A percentile compares a stretch with the other conserved stretches of the same genome.
These are phyloP conservation scores for Psilopsiagon aymara DNA, from an alignment of 2,113 vertebrate species.

Conservation along the genomic window DNA sequence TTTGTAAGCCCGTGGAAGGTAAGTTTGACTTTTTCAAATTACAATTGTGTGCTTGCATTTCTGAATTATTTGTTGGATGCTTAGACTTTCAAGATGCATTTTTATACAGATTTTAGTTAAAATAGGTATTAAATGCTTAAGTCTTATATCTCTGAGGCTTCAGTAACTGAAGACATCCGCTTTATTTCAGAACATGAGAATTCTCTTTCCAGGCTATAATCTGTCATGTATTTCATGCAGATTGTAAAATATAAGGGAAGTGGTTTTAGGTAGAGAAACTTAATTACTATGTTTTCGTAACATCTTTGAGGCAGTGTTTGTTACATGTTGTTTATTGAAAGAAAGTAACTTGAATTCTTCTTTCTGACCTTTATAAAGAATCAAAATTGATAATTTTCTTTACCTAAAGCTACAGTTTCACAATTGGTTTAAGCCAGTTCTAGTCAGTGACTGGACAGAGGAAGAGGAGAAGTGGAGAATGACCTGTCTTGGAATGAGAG, in stretches of 20 bases:
- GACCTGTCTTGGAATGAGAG: not conserved
- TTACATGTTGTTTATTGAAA: not conserved
- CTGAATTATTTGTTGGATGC: not conserved
- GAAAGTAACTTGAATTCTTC: not conserved
- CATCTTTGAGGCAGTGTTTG: not conserved
- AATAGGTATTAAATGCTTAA: not conserved
- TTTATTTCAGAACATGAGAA: not conserved
- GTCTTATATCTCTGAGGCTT: not conserved
- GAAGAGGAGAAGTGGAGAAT: not conserved
- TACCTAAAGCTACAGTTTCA: not conserved
- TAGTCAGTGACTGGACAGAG: not conserved
- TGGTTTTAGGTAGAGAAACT: not conserved
- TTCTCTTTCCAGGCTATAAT: not conserved
- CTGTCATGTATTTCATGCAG: not conserved
- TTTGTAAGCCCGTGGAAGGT: conserved; percentile 95
- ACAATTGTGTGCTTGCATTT: not conserved
- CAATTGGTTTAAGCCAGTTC: not conserved
- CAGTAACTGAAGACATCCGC: not conserved
- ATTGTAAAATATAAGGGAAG: not conserved
- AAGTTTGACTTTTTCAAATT: conserved; percentile 43
- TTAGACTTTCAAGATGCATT: not conserved
- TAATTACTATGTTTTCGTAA: not conserved
- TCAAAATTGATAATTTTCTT: not conserved
- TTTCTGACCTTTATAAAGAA: not conserved
- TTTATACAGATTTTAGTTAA: not conserved